These are phyloP conservation scores for Phylloscopus collybita DNA, from an alignment of 2,797 vertebrate genomes.

Conservation along the genomic window DNA sequence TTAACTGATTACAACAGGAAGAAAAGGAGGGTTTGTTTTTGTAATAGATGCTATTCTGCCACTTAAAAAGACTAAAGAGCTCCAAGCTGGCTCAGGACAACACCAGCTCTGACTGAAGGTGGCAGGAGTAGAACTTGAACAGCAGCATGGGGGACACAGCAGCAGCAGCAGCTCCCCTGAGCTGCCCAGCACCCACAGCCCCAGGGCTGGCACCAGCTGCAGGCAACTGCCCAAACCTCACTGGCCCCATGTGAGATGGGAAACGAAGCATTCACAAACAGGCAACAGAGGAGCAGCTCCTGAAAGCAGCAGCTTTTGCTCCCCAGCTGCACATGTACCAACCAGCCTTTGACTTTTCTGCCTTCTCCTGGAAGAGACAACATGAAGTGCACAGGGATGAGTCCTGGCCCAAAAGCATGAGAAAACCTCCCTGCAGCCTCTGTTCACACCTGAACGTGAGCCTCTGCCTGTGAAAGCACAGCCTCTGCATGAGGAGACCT, in stretches of 20 bases:
- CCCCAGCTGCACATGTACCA: background rate
- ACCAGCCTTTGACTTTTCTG: background rate
- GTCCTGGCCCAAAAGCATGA: background rate
- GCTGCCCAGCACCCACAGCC: background rate
- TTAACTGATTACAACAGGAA: conserved; percentile 31
- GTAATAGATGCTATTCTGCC: background rate
- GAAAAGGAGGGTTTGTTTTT: conserved; percentile 13
- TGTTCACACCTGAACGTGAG: fast-evolving
- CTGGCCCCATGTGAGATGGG: fast-evolving
- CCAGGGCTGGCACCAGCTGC: background rate
- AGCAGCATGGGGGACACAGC: background rate
- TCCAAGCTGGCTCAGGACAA: background rate
- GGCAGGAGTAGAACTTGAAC: background rate
- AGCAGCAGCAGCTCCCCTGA: background rate
- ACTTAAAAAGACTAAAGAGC: background rate
- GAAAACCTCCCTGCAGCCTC: background rate
- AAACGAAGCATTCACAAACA: background rate
- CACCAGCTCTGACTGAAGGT: background rate
- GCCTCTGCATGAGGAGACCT: background rate
- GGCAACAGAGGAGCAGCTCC: background rate
- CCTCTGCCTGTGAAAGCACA: background rate
- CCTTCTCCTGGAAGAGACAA: background rate
- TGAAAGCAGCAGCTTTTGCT: background rate
- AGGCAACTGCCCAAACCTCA: background rate
- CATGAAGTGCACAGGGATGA: background rate